phyloP scores from a whole-genome alignment of 2,888 invertebrate genomes.

The Macrosoma leucophasiata region DNA sequence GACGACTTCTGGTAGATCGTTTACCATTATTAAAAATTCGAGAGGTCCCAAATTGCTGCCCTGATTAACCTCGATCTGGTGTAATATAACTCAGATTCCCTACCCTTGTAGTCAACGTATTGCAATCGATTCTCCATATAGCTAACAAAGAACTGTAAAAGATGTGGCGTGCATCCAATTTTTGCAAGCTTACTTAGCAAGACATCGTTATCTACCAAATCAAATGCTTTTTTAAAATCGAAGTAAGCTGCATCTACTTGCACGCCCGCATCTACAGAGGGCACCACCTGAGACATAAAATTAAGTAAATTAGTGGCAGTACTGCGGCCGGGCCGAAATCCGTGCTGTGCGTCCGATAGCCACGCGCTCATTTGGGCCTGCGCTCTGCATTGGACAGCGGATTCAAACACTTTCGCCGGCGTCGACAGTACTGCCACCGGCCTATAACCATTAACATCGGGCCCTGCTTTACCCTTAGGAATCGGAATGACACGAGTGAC shows the following conservation, averaged over 20 bases:
- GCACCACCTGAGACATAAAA: constrained; percentile 1
- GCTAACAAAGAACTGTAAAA: constrained; percentile 9
- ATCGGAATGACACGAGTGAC: constrained; percentile 9
- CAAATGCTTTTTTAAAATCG: constrained; percentile 8
- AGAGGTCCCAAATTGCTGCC: constrained; percentile 14
- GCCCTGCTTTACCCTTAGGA: constrained; percentile 8
- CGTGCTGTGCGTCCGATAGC: constrained; percentile 9
- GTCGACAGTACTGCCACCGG: constrained; percentile 14
- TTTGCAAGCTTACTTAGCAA: too few relatives aligned
- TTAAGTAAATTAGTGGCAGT: not conserved
- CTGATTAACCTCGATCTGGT: constrained; percentile 14
- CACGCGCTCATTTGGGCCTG: constrained; percentile 6
- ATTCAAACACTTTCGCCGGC: constrained; percentile 8
- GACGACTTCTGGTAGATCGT: constrained; percentile 7
- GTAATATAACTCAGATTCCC: constrained; percentile 8
- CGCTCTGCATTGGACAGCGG: constrained; percentile 2
- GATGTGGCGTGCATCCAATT: constrained; percentile 4
- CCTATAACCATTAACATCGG: constrained; percentile 9
- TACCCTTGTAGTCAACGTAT: constrained; percentile 9
- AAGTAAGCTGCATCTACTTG: constrained; percentile 6
- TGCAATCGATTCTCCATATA: constrained; percentile 9
- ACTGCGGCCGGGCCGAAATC: constrained; percentile 12
- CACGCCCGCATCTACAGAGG: constrained; percentile 2
- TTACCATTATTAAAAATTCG: constrained; percentile 10
- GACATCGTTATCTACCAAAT: too few relatives aligned